These are phyloP conservation scores for Pardalotus punctatus DNA, from an alignment of 2,113 vertebrate genomes.

Conservation along the genomic window DNA sequence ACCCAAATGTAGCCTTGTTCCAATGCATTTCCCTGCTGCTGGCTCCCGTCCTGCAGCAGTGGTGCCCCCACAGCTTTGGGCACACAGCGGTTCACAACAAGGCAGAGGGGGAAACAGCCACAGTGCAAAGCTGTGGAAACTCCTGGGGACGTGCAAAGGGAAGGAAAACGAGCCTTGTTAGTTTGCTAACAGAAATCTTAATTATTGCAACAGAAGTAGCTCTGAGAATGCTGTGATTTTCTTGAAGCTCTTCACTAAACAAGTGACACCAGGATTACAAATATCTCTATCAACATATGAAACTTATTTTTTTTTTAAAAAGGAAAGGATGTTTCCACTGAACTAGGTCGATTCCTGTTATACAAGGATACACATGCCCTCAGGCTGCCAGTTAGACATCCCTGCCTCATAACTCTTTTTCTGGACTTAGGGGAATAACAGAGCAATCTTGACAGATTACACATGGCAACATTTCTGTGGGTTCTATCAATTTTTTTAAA, in stretches of 20 bases:
- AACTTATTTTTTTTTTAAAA: neutral
- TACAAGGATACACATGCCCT: neutral
- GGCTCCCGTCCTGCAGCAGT: neutral
- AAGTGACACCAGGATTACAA: neutral
- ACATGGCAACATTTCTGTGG: neutral
- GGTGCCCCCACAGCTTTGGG: neutral
- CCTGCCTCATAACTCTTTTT: neutral
- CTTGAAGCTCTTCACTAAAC: neutral
- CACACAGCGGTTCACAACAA: neutral
- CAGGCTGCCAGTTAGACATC: neutral
- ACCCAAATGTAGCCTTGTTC: accelerated
- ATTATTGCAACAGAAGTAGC: neutral
- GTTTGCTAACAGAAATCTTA: neutral
- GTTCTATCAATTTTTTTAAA: neutral
- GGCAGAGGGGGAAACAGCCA: neutral
- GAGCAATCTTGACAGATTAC: neutral
- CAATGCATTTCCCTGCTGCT: neutral
- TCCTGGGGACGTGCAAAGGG: neutral
- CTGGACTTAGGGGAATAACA: neutral
- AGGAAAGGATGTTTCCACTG: neutral
- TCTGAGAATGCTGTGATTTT: neutral
- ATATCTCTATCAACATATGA: neutral
- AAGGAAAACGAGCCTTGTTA: neutral
- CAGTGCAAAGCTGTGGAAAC: neutral
- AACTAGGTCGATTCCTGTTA: neutral